phyloP scores from a whole-genome alignment of 2,113 vertebrate genomes.

The Penelope pileata region DNA sequence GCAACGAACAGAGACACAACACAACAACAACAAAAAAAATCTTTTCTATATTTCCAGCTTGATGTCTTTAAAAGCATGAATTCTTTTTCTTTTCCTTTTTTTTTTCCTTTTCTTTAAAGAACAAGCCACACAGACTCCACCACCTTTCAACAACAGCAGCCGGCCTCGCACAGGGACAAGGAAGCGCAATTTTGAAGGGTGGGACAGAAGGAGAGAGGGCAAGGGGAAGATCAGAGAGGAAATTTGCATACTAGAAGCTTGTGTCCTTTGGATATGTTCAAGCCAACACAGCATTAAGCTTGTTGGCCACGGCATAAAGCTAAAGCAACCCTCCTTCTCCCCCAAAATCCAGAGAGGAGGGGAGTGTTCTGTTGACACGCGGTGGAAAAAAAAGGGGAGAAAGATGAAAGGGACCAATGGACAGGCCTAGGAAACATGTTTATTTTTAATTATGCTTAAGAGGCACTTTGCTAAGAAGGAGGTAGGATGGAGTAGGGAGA shows the following conservation, averaged over 20 bases:
- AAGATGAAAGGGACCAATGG: conserved; percentile 40
- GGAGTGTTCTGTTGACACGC: conserved; percentile 42
- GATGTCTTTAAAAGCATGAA: background rate
- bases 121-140: background rate
- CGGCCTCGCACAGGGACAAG: background rate
- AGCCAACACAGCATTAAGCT: background rate
- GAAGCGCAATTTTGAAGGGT: background rate
- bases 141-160: background rate
- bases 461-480: background rate
- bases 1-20: too few relatives aligned
- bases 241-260: background rate
- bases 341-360: background rate
- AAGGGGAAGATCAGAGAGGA: background rate
- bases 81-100: accelerated
- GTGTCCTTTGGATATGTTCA: background rate
- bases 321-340: background rate
- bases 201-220: background rate
- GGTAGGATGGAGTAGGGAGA: background rate
- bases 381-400: background rate
- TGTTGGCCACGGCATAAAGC: conserved; percentile 51
- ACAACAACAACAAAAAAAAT: background rate
- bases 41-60: background rate
- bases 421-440: conserved; percentile 23
- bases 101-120: accelerated
- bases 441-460: conserved; percentile 16